Percentiles rank a stretch among this genome's conserved stretches.
Evolutionary conservation across 2,113 vertebrate species (phyloP).

Genomic region (Callaeas wilsoni): DNA sequence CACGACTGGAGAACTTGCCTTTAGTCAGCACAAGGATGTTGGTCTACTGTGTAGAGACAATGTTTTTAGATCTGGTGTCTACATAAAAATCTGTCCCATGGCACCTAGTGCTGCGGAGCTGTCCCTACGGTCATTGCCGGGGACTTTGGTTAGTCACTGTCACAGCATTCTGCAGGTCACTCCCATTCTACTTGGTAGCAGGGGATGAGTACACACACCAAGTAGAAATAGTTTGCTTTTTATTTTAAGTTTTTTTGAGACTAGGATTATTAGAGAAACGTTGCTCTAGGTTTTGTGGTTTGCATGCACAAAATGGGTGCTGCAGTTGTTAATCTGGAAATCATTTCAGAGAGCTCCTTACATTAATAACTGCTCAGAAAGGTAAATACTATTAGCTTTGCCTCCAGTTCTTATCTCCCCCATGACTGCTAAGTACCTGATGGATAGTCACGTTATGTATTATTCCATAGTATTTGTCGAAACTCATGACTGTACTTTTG

Average conservation of each 20-base stretch:
- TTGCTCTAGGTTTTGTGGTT: not conserved
- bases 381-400: not conserved
- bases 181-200: not conserved
- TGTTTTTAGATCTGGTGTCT: not conserved
- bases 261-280: not conserved
- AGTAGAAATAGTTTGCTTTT: not conserved
- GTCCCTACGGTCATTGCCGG: not conserved
- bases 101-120: not conserved
- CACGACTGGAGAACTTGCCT: not conserved
- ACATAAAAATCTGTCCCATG: not conserved
- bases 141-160: not conserved
- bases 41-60: accelerated
- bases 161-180: not conserved
- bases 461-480: not conserved
- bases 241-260: not conserved
- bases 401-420: not conserved
- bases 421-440: not conserved
- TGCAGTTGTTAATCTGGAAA: not conserved
- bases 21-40: not conserved
- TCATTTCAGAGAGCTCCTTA: not conserved
- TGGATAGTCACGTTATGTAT: not conserved
- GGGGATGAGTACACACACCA: not conserved
- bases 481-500: not conserved
- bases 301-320: not conserved
- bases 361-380: not conserved